A percentile compares a stretch with the other conserved stretches of the same genome.
These are phyloP conservation scores for Helostoma temminkii DNA, from an alignment of 2,797 vertebrate genomes.

Conservation along the genomic window DNA sequence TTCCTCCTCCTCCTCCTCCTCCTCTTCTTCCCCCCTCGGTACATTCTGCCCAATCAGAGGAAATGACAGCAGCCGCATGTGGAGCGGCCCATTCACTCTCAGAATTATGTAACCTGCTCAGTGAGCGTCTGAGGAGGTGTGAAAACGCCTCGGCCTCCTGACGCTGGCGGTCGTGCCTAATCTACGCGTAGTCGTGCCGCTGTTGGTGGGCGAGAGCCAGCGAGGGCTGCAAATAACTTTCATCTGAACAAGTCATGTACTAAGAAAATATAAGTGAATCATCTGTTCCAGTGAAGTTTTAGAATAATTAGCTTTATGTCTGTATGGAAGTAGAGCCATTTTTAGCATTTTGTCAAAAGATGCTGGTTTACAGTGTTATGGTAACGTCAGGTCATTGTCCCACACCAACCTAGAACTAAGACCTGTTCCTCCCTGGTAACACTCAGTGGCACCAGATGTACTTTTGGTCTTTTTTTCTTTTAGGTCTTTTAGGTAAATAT, in stretches of 20 bases:
- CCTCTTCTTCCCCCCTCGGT: constrained; percentile 12
- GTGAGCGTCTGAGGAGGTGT: constrained; percentile 63
- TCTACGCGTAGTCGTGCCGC: constrained; percentile 22
- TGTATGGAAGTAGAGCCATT: no score
- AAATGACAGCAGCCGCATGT: constrained; percentile 18
- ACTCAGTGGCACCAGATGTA: no score
- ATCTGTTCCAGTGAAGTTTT: no score
- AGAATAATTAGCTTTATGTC: no score
- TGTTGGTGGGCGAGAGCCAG: constrained; percentile 39
- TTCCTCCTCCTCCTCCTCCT: constrained; percentile 20
- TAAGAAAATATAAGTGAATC: no score
- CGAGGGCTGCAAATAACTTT: constrained; percentile 2
- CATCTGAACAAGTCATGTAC: constrained; percentile 6
- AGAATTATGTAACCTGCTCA: constrained; percentile 55
- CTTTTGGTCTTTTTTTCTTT: no score
- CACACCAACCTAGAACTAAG: no score
- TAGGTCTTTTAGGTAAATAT: no score
- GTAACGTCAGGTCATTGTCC: no score
- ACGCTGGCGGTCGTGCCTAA: constrained; percentile 21
- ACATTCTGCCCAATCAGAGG: constrained; percentile 42
- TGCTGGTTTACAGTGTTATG: no score
- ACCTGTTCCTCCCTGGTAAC: no score
- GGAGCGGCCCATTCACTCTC: constrained; percentile 31
- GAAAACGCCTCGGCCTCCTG: constrained; percentile 58
- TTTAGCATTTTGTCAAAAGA: no score